These are phyloP conservation scores for Acholoe squamosa DNA, from an alignment of 2,888 invertebrate species.

Conservation along the genomic window DNA sequence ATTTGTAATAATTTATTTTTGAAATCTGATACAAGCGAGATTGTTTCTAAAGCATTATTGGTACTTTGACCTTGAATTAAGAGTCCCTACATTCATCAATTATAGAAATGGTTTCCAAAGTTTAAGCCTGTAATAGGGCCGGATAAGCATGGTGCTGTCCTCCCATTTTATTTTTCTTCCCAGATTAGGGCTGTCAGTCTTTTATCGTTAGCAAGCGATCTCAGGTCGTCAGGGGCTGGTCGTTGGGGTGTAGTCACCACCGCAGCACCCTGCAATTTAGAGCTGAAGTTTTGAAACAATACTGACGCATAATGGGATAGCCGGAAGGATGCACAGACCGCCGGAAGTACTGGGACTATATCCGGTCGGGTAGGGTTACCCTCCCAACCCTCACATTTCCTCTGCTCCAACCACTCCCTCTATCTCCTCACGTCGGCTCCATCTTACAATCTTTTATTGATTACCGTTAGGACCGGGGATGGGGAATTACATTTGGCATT, in stretches of 20 bases:
- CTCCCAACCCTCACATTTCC: background rate
- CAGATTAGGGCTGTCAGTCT: background rate
- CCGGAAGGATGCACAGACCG: slow-evolving; percentile 31
- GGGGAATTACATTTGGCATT: slow-evolving; percentile 31
- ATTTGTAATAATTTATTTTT: too few species aligned
- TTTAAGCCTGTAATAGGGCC: background rate
- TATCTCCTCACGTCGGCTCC: background rate
- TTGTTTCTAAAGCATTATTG: too few species aligned
- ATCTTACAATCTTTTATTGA: slow-evolving; percentile 45
- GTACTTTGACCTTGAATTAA: background rate
- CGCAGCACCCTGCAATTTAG: slow-evolving; percentile 31
- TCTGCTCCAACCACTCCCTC: slow-evolving; percentile 32
- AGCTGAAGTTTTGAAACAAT: slow-evolving; percentile 44
- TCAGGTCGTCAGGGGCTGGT: background rate
- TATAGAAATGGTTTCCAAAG: background rate
- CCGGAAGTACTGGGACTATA: slow-evolving; percentile 38
- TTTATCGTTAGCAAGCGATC: slow-evolving; percentile 21
- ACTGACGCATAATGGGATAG: slow-evolving; percentile 21
- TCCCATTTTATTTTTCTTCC: background rate
- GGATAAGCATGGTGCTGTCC: background rate
- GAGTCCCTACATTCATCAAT: slow-evolving; percentile 14
- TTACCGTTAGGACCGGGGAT: background rate
- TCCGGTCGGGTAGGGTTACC: slow-evolving; percentile 34
- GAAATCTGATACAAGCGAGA: too few species aligned
- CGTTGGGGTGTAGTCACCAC: background rate